Evolutionary conservation across 2,888 invertebrate species (phyloP).

Genomic region (Hydrotaea diabolus): DNA sequence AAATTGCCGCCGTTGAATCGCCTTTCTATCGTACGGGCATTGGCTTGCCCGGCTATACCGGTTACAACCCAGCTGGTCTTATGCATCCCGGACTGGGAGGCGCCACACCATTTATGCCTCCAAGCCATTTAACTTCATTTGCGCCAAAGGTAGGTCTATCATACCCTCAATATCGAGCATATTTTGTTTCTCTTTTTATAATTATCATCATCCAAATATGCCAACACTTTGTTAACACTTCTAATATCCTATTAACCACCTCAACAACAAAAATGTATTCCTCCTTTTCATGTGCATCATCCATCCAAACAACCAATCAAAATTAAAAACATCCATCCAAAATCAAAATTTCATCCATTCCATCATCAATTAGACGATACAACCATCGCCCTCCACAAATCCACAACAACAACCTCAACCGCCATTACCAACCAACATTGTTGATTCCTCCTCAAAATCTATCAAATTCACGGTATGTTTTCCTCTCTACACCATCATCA

Average conservation of each 20-base stretch:
- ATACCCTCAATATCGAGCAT: not conserved
- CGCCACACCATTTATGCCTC: constrained; percentile 93
- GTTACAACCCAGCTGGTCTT: constrained; percentile 87
- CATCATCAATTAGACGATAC: constrained; percentile 69
- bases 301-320: constrained; percentile 46
- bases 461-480: constrained; percentile 72
- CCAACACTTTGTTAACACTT: constrained; percentile 12
- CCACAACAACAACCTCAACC: constrained; percentile 68
- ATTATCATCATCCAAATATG: not conserved
- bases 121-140: constrained; percentile 91
- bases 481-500: constrained; percentile 21
- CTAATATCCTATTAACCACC: constrained; percentile 34
- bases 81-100: constrained; percentile 89
- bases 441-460: constrained; percentile 73
- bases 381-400: constrained; percentile 69
- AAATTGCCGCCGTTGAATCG: constrained; percentile 89
- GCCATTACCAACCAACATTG: constrained; percentile 72
- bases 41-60: constrained; percentile 89
- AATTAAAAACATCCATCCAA: constrained; percentile 46
- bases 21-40: constrained; percentile 87
- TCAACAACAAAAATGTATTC: constrained; percentile 54
- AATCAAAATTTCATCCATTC: constrained; percentile 45
- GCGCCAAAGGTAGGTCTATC: constrained; percentile 89
- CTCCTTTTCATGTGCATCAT: constrained; percentile 70
- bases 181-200: constrained; percentile 24